Evolutionary conservation across 2,113 vertebrate species (phyloP).

Genomic region (Patagioenas fasciata): DNA sequence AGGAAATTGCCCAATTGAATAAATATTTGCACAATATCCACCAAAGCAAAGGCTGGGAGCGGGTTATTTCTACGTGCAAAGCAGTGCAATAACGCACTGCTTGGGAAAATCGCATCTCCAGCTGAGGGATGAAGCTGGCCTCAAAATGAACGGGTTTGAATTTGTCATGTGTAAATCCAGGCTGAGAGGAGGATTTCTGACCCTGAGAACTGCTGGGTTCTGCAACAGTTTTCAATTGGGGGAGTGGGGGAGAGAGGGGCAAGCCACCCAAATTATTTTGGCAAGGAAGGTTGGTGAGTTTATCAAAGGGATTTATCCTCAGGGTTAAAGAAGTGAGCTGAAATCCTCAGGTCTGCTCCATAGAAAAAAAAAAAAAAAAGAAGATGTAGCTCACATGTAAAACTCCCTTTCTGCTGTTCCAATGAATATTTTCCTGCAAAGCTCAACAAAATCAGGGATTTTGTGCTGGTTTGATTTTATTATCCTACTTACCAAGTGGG

Average conservation of each 20-base stretch:
- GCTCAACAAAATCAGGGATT: too few species aligned
- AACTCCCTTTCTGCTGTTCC: too few species aligned
- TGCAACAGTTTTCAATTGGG: background rate
- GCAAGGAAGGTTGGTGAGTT: background rate
- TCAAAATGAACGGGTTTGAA: background rate
- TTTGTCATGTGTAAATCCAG: background rate
- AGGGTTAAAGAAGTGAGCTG: background rate
- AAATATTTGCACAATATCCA: fast-evolving
- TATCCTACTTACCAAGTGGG: too few species aligned
- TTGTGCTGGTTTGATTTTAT: too few species aligned
- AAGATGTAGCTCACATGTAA: background rate
- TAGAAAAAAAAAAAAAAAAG: background rate
- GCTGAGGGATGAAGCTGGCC: background rate
- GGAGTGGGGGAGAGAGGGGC: too few species aligned
- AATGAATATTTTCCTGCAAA: too few species aligned
- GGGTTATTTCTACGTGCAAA: too few species aligned
- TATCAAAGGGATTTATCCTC: background rate
- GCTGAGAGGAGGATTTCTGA: background rate
- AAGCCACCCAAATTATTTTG: background rate
- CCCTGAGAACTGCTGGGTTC: background rate
- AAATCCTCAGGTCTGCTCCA: background rate
- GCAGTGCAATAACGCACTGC: fast-evolving
- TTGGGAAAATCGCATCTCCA: background rate
- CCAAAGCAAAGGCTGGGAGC: background rate
- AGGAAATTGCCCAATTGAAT: background rate